phyloP scores from a whole-genome alignment of 2,113 vertebrate genomes.

The Myrmecophaga tridactyla region DNA sequence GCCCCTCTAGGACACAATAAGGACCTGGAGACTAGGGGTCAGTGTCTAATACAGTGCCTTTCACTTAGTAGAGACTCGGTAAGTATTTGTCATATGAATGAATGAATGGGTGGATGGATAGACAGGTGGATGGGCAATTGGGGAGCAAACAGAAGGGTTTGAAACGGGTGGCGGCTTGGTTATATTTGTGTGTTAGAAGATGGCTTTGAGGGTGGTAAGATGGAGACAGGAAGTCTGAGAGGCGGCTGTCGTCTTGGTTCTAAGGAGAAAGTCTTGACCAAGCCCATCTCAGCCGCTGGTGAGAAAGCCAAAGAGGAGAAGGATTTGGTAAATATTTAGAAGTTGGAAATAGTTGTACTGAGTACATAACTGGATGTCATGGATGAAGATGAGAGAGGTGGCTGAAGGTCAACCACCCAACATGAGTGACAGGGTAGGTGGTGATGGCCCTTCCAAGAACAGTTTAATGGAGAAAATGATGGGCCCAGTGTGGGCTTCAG shows the following conservation, averaged over 20 bases:
- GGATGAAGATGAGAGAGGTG: background rate
- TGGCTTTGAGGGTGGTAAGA: background rate
- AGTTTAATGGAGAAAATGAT: background rate
- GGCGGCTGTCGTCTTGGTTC: background rate
- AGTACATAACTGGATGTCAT: background rate
- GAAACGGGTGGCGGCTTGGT: background rate
- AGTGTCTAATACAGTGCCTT: background rate
- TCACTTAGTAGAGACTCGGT: background rate
- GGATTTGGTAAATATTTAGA: background rate
- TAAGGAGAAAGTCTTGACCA: background rate
- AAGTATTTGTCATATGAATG: background rate
- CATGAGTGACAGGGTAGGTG: background rate
- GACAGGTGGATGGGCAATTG: background rate
- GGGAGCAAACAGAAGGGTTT: background rate
- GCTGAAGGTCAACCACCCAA: background rate
- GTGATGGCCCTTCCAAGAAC: background rate
- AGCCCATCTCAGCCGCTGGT: background rate
- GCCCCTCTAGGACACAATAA: background rate
- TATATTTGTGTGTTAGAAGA: background rate
- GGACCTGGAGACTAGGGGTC: background rate
- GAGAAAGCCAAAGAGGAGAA: background rate
- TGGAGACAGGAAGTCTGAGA: background rate
- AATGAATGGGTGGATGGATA: background rate
- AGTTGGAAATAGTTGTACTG: background rate
- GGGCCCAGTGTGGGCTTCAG: background rate